These are phyloP conservation scores for Folsomia candida DNA, from an alignment of 2,888 invertebrate genomes.

Conservation along the genomic window DNA sequence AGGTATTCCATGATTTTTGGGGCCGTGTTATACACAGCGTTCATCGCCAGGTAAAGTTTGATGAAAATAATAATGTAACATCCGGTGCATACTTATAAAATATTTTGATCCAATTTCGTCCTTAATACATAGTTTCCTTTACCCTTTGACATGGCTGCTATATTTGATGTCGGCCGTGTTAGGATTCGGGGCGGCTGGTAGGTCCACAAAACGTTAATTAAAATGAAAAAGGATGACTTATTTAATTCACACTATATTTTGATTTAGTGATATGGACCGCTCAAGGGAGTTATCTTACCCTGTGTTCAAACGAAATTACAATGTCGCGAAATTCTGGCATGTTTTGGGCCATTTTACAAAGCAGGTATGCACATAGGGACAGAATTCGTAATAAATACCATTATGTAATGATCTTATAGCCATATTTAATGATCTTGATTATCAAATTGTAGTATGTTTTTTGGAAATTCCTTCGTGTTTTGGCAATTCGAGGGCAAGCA, in stretches of 20 bases:
- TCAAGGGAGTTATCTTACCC: slow-evolving; percentile 86
- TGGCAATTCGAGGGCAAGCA: slow-evolving; percentile 80
- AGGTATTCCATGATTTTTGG: slow-evolving; percentile 69
- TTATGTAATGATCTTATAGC: neutral
- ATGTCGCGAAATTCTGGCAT: slow-evolving; percentile 92
- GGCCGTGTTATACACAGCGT: slow-evolving; percentile 58
- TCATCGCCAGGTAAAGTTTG: too few species aligned
- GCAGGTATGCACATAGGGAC: slow-evolving; percentile 64
- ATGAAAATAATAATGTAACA: too few species aligned
- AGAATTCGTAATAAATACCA: too few species aligned
- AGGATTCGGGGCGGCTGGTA: slow-evolving; percentile 76
- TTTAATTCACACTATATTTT: neutral
- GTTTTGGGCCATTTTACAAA: slow-evolving; percentile 95
- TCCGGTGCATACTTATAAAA: too few species aligned
- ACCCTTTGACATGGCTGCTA: slow-evolving; percentile 77
- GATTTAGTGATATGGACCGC: slow-evolving; percentile 90
- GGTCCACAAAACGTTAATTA: neutral
- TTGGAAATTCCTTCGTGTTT: slow-evolving; percentile 93
- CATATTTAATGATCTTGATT: neutral
- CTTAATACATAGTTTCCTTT: too few species aligned
- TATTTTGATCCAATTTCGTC: too few species aligned
- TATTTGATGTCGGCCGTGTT: slow-evolving; percentile 82
- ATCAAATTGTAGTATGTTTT: slow-evolving; percentile 73
- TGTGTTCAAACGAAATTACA: slow-evolving; percentile 82
- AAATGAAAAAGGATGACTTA: neutral